Evolutionary conservation across 2,888 invertebrate genomes (phyloP).

Genomic region (Euzophera pinguis): DNA sequence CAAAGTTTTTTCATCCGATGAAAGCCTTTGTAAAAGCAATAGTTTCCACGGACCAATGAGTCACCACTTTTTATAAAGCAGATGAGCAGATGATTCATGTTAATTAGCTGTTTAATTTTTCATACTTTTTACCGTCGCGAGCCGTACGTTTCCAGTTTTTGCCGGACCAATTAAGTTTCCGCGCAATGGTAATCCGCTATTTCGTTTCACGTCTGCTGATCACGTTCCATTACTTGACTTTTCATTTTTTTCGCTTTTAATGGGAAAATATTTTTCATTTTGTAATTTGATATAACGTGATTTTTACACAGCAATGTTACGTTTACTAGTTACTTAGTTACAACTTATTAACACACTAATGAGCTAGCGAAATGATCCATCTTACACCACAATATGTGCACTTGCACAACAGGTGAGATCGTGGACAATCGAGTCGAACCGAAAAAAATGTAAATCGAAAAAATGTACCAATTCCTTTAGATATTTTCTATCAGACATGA

Average conservation of each 20-base stretch:
- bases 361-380: too few species aligned
- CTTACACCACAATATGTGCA: too few species aligned
- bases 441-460: too few species aligned
- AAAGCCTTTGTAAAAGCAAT: constrained; percentile 68
- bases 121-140: constrained; percentile 19
- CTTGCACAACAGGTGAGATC: too few species aligned
- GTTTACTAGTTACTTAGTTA: not conserved
- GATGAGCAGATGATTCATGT: constrained; percentile 41
- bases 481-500: too few species aligned
- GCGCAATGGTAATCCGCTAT: constrained; percentile 15
- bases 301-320: not conserved
- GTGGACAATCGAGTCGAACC: too few species aligned
- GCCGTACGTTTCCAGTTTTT: constrained; percentile 15
- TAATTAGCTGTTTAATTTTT: constrained; percentile 33
- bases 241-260: constrained; percentile 3
- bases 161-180: constrained; percentile 14
- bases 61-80: constrained; percentile 55
- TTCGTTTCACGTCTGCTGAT: constrained; percentile 16
- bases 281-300: not conserved
- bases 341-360: not conserved
- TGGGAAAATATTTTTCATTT: not conserved
- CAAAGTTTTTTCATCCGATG: constrained; percentile 64
- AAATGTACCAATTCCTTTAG: too few species aligned
- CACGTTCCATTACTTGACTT: constrained; percentile 8
- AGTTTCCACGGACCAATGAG: constrained; percentile 67